Evolutionary conservation across 2,888 invertebrate genomes (phyloP).

Genomic region (Acronicta aceris): DNA sequence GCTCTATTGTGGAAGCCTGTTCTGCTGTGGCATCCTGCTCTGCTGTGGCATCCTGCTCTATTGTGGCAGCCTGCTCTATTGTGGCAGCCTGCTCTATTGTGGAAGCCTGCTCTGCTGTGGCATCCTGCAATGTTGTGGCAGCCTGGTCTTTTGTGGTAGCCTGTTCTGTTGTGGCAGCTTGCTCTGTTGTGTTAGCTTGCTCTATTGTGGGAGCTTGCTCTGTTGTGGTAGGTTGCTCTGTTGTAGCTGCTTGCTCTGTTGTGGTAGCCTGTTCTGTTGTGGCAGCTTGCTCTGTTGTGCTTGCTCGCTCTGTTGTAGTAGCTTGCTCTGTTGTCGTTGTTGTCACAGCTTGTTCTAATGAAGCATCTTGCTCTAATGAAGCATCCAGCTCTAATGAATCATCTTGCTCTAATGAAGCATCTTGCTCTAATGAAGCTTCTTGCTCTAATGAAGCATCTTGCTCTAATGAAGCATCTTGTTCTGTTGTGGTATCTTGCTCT

Average conservation of each 20-base stretch:
- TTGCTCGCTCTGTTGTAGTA: too few relatives aligned
- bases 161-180: slow-evolving; percentile 1
- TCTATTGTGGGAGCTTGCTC: too few relatives aligned
- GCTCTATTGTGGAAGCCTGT: too few relatives aligned
- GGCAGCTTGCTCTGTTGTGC: too few relatives aligned
- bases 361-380: too few relatives aligned
- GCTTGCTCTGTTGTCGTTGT: too few relatives aligned
- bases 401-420: background rate
- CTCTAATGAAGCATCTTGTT: background rate
- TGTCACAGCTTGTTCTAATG: too few relatives aligned
- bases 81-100: slow-evolving; percentile 1
- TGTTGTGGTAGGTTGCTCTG: too few relatives aligned
- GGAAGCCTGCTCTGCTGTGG: slow-evolving; percentile 1
- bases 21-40: background rate
- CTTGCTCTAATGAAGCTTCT: too few relatives aligned
- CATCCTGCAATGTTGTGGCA: background rate
- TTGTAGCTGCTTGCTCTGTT: too few relatives aligned
- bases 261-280: too few relatives aligned
- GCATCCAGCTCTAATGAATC: background rate
- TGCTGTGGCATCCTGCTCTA: background rate
- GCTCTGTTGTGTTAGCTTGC: background rate
- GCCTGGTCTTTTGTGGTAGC: background rate
- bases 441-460: background rate
- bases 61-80: background rate
- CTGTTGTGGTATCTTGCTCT: background rate